Percentiles rank a stretch among this genome's conserved stretches.
phyloP scores from a whole-genome alignment of 2,797 vertebrate genomes.

The Hylomyscus alleni region DNA sequence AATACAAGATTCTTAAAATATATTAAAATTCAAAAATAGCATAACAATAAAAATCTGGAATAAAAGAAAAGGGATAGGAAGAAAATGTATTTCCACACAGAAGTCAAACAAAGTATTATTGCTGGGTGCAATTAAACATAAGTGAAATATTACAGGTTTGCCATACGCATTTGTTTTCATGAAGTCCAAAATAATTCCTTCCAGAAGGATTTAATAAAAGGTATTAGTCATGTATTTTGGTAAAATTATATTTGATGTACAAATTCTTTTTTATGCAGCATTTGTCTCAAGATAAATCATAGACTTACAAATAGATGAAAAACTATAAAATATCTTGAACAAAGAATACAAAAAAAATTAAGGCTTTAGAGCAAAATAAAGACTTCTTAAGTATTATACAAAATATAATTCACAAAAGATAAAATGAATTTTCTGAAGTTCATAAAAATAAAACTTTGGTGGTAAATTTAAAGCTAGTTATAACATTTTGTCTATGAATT shows the following conservation, averaged over 20 bases:
- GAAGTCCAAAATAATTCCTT: background rate
- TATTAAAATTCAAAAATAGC: background rate
- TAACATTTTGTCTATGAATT: background rate
- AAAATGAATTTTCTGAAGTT: background rate
- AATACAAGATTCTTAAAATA: background rate
- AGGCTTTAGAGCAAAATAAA: background rate
- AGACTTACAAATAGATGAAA: background rate
- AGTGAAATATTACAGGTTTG: background rate
- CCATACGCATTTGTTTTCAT: background rate
- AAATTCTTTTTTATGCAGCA: background rate
- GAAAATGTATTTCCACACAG: background rate
- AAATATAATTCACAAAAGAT: background rate
- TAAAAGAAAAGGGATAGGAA: background rate
- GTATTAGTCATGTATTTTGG: background rate
- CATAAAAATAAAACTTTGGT: background rate
- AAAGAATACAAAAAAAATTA: background rate
- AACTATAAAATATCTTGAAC: background rate
- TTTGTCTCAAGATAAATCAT: background rate
- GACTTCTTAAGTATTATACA: background rate
- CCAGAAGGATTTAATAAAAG: background rate
- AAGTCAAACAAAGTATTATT: background rate
- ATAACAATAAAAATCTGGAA: background rate
- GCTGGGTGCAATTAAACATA: background rate
- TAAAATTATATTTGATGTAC: background rate
- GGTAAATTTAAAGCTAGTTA: background rate